Conservation (phyloP, 2,888 invertebrate species). For the Melanotus villosus region DNA sequence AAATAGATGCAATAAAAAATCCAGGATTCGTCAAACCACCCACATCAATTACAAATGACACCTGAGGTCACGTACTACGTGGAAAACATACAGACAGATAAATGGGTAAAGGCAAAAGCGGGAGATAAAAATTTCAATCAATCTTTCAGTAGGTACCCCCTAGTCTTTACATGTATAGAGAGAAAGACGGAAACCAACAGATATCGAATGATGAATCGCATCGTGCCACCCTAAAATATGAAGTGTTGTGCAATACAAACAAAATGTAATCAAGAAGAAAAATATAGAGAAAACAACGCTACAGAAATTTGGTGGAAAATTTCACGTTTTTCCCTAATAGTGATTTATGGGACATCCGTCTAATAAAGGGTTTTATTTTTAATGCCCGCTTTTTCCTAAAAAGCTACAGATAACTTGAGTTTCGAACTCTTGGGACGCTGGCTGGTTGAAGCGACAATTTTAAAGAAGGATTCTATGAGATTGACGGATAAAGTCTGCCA, state of each 20-base stretch:
- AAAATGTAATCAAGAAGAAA: slow-evolving; percentile 19
- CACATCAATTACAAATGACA: slow-evolving; percentile 20
- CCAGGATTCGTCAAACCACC: neutral
- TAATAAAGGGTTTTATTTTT: slow-evolving; percentile 15
- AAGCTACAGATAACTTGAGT: slow-evolving; percentile 5
- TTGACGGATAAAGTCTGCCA: no score
- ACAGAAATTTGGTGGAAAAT: slow-evolving; percentile 8
- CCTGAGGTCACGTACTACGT: neutral
- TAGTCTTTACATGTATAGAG: slow-evolving; percentile 14
- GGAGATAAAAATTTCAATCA: slow-evolving; percentile 25
- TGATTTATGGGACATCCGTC: neutral
- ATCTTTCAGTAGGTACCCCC: slow-evolving; percentile 20
- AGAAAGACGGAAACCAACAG: slow-evolving; percentile 6
- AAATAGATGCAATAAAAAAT: slow-evolving; percentile 14
- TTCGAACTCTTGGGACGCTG: slow-evolving; percentile 9
- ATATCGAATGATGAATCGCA: slow-evolving; percentile 25
- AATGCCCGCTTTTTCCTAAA: slow-evolving; percentile 2
- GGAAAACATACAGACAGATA: slow-evolving; percentile 16
- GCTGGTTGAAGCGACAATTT: slow-evolving; percentile 16
- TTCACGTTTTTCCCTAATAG: neutral
- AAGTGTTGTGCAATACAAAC: slow-evolving; percentile 20
- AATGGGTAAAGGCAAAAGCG: slow-evolving; percentile 12
- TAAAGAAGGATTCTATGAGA: slow-evolving; percentile 2
- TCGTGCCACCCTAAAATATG: slow-evolving; percentile 8
- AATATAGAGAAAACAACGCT: neutral